Base-by-base conservation (phyloP, 1,140 invertebrate genomes). In the Drosophila albomicans region DNA sequence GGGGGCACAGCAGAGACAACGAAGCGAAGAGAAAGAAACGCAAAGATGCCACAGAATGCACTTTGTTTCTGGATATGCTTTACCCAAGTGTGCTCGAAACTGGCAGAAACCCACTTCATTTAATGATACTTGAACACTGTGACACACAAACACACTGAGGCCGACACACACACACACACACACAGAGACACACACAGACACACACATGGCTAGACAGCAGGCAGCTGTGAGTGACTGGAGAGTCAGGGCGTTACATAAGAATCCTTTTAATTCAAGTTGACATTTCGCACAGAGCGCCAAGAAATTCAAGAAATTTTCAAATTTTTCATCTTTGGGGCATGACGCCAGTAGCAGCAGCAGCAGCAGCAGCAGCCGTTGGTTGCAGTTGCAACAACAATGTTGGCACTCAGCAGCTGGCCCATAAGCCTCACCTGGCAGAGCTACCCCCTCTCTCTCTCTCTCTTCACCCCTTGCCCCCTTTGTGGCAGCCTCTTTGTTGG, bases 71-170 rank as follows among this genome's bases (percentile, higher is more conserved):
- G 90, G 90, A 91, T 88, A 86, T 91, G 90, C 90, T 91, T 91
- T 91, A 81, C 87, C 90, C 86, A 91, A 91, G 88, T 79, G 88
- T 91, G 78, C 88, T 91, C 85, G 84, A 88, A 89, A 91, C 88
- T 91, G 88, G 82, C 82, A 91, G 82, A 89, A 91, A 91, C 86
- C 90, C 90, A 91, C 90, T 91, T 91, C 82, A 90, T 91, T 91
- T 91, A 91, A 91, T 91, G 90, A 91, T 90, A 91, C 90, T 91
- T 87, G 88, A 90, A 90, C 86, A 90, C 85, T 89, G 85, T 88
- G 85, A 89, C 85, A 88, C 85, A 88, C 85, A 88, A 88, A 88
- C 85, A 89, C 85, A 89, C 78, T 88, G 80, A 84, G 63, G 51
- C 67, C 64, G 43, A 28, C 25, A 63, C 41, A 70, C 63, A 67